A percentile compares a stretch with the other conserved stretches of the same genome.
Conservation (phyloP, 2,888 invertebrate species). For the Torymus texanus region DNA sequence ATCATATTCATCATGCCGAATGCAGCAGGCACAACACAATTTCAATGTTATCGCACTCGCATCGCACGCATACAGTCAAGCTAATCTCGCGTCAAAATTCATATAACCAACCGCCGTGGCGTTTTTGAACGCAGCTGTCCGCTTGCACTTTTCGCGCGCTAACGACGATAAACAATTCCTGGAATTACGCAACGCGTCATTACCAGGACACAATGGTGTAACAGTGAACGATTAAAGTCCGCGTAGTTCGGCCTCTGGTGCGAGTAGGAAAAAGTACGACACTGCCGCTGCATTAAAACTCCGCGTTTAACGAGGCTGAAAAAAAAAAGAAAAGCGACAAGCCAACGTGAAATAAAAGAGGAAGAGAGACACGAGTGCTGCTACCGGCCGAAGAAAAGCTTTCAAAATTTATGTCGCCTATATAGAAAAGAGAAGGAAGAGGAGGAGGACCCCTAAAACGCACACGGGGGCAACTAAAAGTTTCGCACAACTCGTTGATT, state of each 20-base stretch:
- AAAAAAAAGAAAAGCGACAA: not conserved
- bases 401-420: constrained; percentile 33
- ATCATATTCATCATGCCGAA: too few species aligned
- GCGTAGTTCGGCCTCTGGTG: too few species aligned
- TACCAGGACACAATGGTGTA: constrained; percentile 10
- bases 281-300: constrained; percentile 35
- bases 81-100: too few species aligned
- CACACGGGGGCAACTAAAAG: constrained; percentile 37
- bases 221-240: not conserved
- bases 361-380: not conserved
- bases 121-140: too few species aligned
- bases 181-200: constrained; percentile 2
- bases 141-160: not conserved
- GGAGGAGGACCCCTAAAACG: not conserved
- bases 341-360: not conserved
- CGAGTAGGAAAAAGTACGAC: not conserved
- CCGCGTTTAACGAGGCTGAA: constrained; percentile 10
- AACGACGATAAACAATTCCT: constrained; percentile 9
- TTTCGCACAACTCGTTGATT: constrained; percentile 50
- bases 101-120: too few species aligned
- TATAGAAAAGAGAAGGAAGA: too few species aligned
- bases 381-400: constrained; percentile 18
- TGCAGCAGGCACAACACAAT: too few species aligned
- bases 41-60: too few species aligned
- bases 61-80: too few species aligned